Conservation (phyloP, 1,140 invertebrate genomes). For the Phthorimaea operculella region DNA sequence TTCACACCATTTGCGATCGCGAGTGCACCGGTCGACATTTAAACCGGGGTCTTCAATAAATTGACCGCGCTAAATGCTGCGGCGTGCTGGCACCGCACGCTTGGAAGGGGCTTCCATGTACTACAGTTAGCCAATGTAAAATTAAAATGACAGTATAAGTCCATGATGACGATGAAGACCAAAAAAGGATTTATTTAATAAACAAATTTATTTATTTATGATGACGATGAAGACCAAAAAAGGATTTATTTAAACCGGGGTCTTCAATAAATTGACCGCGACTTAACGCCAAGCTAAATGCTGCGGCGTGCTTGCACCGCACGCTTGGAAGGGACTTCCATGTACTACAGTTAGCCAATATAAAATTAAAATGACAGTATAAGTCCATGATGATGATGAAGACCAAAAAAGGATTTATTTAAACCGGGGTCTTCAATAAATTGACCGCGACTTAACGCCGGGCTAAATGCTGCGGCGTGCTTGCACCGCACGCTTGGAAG, state of each 20-base stretch:
- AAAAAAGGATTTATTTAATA: no score
- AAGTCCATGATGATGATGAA: no score
- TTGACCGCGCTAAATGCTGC: conserved; percentile 9
- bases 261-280: conserved; percentile 17
- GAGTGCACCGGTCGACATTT: conserved; percentile 12
- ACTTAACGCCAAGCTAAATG: conserved; percentile 7
- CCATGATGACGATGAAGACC: no score
- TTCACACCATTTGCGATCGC: no score
- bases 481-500: conserved; percentile 7
- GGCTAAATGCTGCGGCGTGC: conserved; percentile 8
- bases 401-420: neutral
- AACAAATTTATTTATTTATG: no score
- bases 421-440: conserved; percentile 16
- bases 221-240: no score
- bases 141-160: no score
- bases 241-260: neutral
- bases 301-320: conserved; percentile 11
- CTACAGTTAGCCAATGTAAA: no score
- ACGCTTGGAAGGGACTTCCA: neutral
- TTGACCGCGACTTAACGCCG: conserved; percentile 8
- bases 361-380: no score
- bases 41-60: conserved; percentile 16
- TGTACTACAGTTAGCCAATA: no score
- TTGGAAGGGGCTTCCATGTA: neutral
- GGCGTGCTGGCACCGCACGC: conserved; percentile 11